These are phyloP conservation scores for Trichosurus vulpecula DNA, from an alignment of 2,797 vertebrate species.

Conservation along the genomic window DNA sequence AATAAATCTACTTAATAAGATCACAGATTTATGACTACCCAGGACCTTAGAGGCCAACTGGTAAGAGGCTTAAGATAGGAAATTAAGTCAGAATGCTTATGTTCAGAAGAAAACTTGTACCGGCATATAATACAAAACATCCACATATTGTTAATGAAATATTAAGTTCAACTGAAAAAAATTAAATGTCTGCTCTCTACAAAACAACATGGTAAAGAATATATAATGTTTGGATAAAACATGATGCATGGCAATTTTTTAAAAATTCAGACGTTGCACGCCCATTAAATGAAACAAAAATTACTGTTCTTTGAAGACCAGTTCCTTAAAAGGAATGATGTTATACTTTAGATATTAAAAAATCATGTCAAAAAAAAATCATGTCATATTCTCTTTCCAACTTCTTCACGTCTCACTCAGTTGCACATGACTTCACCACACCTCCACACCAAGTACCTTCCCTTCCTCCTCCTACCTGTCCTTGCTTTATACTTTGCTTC, in stretches of 20 bases:
- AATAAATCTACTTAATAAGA: neutral
- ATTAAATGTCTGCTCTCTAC: neutral
- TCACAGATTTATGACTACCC: neutral
- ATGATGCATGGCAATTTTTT: neutral
- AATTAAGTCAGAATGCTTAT: neutral
- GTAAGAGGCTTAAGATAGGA: neutral
- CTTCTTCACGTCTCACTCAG: neutral
- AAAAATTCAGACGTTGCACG: neutral
- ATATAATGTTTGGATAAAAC: neutral
- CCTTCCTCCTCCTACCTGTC: neutral
- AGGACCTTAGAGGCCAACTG: neutral
- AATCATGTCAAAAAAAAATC: neutral
- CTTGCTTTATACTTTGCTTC: constrained; percentile 27
- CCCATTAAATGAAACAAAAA: neutral
- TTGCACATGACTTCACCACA: neutral
- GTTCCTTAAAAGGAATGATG: neutral
- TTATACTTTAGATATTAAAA: neutral
- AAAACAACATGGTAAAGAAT: neutral
- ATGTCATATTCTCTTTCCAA: neutral
- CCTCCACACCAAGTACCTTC: neutral
- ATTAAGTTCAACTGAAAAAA: neutral
- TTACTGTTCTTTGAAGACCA: neutral
- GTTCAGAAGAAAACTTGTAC: neutral
- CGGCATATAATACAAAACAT: neutral
- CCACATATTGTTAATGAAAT: neutral